Conservation (phyloP, 2,888 invertebrate genomes). For the Meta bourneti region DNA sequence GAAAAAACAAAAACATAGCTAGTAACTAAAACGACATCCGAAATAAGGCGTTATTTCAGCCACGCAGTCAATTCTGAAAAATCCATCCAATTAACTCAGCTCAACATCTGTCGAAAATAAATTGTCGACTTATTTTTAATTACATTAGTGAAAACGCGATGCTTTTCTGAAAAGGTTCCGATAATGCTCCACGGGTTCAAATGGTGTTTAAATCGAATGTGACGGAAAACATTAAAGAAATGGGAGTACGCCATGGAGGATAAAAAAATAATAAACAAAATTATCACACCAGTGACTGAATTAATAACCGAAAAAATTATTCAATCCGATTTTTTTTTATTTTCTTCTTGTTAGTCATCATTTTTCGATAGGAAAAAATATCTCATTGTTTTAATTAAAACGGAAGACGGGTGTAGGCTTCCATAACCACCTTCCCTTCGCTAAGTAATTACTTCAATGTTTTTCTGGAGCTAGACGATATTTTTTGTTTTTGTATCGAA, state of each 20-base stretch:
- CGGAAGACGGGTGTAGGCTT: background rate
- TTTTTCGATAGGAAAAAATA: constrained; percentile 43
- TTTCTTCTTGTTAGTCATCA: constrained; percentile 12
- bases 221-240: constrained; percentile 21
- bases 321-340: background rate
- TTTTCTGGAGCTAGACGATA: constrained; percentile 22
- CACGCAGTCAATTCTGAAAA: background rate
- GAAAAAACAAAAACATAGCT: background rate
- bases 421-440: background rate
- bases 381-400: constrained; percentile 61
- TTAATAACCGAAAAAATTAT: constrained; percentile 32
- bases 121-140: constrained; percentile 26
- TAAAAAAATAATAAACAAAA: constrained; percentile 15
- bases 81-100: constrained; percentile 12
- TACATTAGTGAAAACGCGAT: constrained; percentile 2
- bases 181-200: constrained; percentile 12
- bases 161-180: background rate
- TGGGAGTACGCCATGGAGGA: background rate
- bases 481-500: constrained; percentile 1
- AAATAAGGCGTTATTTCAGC: background rate
- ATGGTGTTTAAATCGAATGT: constrained; percentile 45
- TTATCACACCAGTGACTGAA: constrained; percentile 26
- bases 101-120: constrained; percentile 42
- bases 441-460: constrained; percentile 32
- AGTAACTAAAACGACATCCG: background rate